Evolutionary conservation across 2,888 invertebrate genomes (phyloP).

Genomic region (Harpagoxenus sublaevis): DNA sequence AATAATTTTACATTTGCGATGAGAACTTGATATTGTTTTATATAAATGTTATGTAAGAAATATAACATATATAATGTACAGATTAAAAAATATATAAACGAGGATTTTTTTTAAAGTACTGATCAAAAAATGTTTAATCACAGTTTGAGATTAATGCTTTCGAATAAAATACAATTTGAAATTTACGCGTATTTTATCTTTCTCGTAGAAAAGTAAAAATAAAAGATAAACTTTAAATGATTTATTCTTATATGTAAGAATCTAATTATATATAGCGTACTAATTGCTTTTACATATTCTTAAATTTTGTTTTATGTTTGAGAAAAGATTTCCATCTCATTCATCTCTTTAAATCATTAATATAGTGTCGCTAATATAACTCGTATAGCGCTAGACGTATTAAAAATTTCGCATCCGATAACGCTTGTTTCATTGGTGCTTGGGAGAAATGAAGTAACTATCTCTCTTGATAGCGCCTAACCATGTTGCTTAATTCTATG

Average conservation of each 20-base stretch:
- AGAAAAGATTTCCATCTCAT: background rate
- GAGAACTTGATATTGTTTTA: background rate
- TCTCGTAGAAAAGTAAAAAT: background rate
- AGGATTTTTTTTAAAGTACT: background rate
- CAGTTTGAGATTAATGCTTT: background rate
- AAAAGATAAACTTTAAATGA: background rate
- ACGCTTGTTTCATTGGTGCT: slow-evolving; percentile 68
- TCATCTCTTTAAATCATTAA: background rate
- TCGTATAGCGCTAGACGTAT: slow-evolving; percentile 38
- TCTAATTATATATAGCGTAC: background rate
- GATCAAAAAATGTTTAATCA: slow-evolving; percentile 11
- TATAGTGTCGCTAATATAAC: background rate
- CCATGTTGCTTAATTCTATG: slow-evolving; percentile 67
- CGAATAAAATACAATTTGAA: background rate
- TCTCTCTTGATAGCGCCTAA: slow-evolving; percentile 58
- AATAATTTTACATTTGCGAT: slow-evolving; percentile 19
- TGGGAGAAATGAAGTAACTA: slow-evolving; percentile 70
- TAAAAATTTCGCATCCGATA: slow-evolving; percentile 68
- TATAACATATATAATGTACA: background rate
- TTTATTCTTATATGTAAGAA: background rate
- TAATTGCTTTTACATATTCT: background rate
- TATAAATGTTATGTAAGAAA: slow-evolving; percentile 1
- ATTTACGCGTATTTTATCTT: background rate
- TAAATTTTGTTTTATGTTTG: background rate
- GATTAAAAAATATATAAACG: background rate